Conservation (phyloP, 2,113 vertebrate species). For the Nothobranchius kuhntae region DNA sequence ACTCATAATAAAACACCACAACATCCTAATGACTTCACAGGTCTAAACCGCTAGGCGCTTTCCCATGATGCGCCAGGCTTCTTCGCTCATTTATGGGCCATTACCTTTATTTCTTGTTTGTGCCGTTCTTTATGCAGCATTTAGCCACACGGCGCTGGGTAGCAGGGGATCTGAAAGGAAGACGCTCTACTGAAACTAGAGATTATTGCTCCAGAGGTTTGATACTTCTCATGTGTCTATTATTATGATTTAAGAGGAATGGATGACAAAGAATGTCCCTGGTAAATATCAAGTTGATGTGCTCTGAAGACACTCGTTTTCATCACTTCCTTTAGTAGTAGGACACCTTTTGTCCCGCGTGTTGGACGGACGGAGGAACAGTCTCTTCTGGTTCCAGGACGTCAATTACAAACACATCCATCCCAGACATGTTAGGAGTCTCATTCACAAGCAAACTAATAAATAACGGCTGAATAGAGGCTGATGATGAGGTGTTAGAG, state of each 20-base stretch:
- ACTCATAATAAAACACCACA: too few relatives aligned
- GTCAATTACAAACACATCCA: background rate
- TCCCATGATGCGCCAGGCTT: too few relatives aligned
- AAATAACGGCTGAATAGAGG: background rate
- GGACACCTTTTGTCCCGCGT: background rate
- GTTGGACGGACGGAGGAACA: background rate
- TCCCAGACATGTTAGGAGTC: background rate
- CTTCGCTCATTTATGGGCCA: too few relatives aligned
- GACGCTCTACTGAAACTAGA: too few relatives aligned
- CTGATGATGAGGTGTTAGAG: background rate
- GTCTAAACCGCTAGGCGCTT: too few relatives aligned
- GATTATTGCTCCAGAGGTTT: too few relatives aligned
- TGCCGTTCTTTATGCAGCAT: too few relatives aligned
- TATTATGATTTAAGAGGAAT: background rate
- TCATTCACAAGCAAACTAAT: background rate
- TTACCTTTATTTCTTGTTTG: too few relatives aligned
- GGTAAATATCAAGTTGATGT: background rate
- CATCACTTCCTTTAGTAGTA: background rate
- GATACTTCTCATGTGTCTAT: background rate
- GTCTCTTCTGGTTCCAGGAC: background rate
- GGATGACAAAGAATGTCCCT: background rate
- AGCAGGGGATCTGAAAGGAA: too few relatives aligned
- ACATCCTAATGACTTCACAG: too few relatives aligned
- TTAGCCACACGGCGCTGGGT: too few relatives aligned
- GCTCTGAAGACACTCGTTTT: background rate